Evolutionary conservation across 2,797 vertebrate genomes (phyloP), one percentile per base, ranked within the genome.

Genomic region (Sebastes miniatus): DNA sequence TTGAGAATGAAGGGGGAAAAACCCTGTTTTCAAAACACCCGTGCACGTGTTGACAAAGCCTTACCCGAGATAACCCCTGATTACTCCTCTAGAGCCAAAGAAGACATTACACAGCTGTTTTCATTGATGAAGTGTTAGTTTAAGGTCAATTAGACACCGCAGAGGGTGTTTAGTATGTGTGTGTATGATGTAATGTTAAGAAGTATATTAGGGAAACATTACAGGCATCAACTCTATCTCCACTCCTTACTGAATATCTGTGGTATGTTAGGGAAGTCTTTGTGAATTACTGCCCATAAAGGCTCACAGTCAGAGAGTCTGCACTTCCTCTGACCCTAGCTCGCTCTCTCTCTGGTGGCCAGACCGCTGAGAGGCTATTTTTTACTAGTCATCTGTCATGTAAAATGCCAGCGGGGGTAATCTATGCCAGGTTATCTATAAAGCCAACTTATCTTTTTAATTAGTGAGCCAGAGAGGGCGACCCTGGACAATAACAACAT

Each of bases 361-460:
- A 84, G 85, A 90, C 76, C 74, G 73, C 83, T 81, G 66, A 87
- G 69, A 81, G 64, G 85, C 85, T 89, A 89, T 92, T 91, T 92
- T 91, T 88, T 88, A 92, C 81, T 59, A 81, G 73, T 91, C 86
- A 84, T 89, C 88, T 89, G 90, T 91, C 89, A 87, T 85, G 87
- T 88, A 88, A 88, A 85, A 90, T 88, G 81, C 88, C 89, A 88
- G 79, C 59, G 2, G 83, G 84, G 88, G 67, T 87, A 85, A 93
- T 91, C 88, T 83, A 81, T 64, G 81, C 83, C 86, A 91, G 90
- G 91, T 94, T 91, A 93, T 94, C 90, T 89, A 67, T 86, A 83
- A 90, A 92, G 87, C 81, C 88, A 80, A 91, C 82, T 83, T 84
- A 87, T 94, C 89, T 91, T 89, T 92, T 90, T 91, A 94, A 93